phyloP scores from a whole-genome alignment of 2,888 invertebrate genomes.

The Hipparchia semele region DNA sequence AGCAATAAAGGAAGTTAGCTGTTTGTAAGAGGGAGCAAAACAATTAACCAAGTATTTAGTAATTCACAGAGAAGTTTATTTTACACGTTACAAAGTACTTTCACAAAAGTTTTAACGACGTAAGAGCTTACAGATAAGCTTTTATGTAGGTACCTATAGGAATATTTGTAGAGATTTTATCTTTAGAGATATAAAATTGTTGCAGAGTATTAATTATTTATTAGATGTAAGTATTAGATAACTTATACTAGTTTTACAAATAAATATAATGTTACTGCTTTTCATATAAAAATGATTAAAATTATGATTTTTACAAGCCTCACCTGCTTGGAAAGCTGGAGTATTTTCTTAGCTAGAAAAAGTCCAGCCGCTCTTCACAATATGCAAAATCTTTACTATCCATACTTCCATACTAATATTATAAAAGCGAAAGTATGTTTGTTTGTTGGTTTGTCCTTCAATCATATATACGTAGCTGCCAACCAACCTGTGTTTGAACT shows the following conservation, averaged over 20 bases:
- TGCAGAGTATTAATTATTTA: constrained; percentile 13
- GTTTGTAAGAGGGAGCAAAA: constrained; percentile 52
- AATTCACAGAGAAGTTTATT: constrained; percentile 52
- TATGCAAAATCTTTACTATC: too few species aligned
- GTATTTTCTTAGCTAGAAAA: too few species aligned
- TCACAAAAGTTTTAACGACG: constrained; percentile 24
- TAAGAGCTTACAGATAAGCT: constrained; percentile 15
- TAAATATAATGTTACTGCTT: neutral
- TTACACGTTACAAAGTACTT: constrained; percentile 29
- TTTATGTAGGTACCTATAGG: constrained; percentile 1
- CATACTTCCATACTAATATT: too few species aligned
- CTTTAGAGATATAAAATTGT: constrained; percentile 7
- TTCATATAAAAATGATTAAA: too few species aligned
- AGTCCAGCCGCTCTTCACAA: too few species aligned
- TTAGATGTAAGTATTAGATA: neutral
- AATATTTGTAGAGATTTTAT: constrained; percentile 10
- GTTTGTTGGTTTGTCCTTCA: too few species aligned
- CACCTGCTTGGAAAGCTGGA: too few species aligned
- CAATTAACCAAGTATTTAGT: constrained; percentile 65
- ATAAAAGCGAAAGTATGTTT: too few species aligned
- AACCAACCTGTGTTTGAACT: too few species aligned
- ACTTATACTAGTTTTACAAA: neutral
- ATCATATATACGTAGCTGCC: too few species aligned
- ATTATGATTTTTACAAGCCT: too few species aligned
- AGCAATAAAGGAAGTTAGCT: constrained; percentile 66